Evolutionary conservation across 2,888 invertebrate genomes (phyloP).

Genomic region (Andrena dorsata): DNA sequence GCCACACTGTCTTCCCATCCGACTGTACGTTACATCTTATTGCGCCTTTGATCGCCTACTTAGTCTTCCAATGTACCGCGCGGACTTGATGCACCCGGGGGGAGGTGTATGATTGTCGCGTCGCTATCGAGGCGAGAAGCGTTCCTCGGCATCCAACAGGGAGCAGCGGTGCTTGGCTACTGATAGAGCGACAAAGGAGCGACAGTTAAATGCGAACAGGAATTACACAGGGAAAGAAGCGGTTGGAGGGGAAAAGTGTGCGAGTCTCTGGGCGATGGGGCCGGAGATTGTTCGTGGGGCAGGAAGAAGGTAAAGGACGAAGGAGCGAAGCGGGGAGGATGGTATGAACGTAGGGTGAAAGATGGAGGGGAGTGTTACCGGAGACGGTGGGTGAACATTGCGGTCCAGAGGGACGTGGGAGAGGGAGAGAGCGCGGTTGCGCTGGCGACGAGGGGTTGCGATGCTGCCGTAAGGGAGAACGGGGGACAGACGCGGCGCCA

Average conservation of each 20-base stretch:
- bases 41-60: constrained; percentile 6
- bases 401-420: constrained; percentile 78
- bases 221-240: constrained; percentile 19
- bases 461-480: constrained; percentile 57
- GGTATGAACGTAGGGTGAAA: constrained; percentile 20
- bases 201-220: constrained; percentile 20
- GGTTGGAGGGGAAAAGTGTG: constrained; percentile 33
- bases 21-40: neutral
- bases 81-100: constrained; percentile 10
- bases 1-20: constrained; percentile 15
- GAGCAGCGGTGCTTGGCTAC: neutral
- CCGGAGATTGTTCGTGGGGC: constrained; percentile 38
- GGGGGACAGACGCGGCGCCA: constrained; percentile 59
- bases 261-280: constrained; percentile 19
- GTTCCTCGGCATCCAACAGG: constrained; percentile 4
- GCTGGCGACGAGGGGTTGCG: constrained; percentile 52
- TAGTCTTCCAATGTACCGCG: neutral
- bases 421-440: constrained; percentile 39
- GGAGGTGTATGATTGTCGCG: constrained; percentile 27
- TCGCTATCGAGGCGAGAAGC: constrained; percentile 5
- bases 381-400: constrained; percentile 76
- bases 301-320: constrained; percentile 42
- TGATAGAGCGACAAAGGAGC: constrained; percentile 9
- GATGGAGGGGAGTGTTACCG: constrained; percentile 53
- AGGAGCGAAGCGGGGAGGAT: neutral